These are phyloP conservation scores for Eutrigla gurnardus DNA, from an alignment of 2,797 vertebrate genomes.

Conservation along the genomic window DNA sequence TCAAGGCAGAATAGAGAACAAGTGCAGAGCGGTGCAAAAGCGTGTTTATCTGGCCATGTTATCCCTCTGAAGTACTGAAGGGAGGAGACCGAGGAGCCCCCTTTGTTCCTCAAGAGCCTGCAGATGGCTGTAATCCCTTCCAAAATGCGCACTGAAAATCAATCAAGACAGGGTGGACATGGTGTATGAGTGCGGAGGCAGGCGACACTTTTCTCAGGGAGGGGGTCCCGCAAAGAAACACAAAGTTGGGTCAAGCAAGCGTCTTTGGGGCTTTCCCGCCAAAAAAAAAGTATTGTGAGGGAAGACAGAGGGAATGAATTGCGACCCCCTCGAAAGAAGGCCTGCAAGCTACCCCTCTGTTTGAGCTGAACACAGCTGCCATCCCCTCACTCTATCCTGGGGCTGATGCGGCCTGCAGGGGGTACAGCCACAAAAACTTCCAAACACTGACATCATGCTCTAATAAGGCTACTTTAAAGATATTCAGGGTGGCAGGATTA, in stretches of 20 bases:
- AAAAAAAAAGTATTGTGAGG: constrained; percentile 75
- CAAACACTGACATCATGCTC: constrained; percentile 56
- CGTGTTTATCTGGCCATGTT: constrained; percentile 78
- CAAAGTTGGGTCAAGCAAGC: constrained; percentile 67
- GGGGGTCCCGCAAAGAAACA: constrained; percentile 64
- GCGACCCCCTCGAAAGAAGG: constrained; percentile 54
- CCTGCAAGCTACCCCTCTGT: constrained; percentile 30
- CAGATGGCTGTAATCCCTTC: constrained; percentile 88
- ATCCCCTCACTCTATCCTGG: constrained; percentile 32
- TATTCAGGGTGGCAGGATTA: constrained; percentile 26
- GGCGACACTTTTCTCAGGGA: constrained; percentile 65
- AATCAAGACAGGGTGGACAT: constrained; percentile 77
- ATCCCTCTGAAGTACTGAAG: constrained; percentile 76
- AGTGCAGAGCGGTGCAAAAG: constrained; percentile 60
- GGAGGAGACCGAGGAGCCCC: constrained; percentile 72
- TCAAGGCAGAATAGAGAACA: constrained; percentile 68
- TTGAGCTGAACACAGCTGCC: constrained; percentile 75
- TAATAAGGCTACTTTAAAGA: constrained; percentile 42
- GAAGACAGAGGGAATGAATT: constrained; percentile 70
- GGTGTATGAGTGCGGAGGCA: constrained; percentile 71
- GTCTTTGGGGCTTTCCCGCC: constrained; percentile 80
- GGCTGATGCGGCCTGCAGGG: constrained; percentile 50
- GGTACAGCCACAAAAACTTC: constrained; percentile 50
- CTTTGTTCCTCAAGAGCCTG: constrained; percentile 87
- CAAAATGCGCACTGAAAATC: constrained; percentile 84